Percentiles rank a stretch among this genome's conserved stretches.
Conservation (phyloP, 2,888 invertebrate genomes). For the Spodoptera littoralis region DNA sequence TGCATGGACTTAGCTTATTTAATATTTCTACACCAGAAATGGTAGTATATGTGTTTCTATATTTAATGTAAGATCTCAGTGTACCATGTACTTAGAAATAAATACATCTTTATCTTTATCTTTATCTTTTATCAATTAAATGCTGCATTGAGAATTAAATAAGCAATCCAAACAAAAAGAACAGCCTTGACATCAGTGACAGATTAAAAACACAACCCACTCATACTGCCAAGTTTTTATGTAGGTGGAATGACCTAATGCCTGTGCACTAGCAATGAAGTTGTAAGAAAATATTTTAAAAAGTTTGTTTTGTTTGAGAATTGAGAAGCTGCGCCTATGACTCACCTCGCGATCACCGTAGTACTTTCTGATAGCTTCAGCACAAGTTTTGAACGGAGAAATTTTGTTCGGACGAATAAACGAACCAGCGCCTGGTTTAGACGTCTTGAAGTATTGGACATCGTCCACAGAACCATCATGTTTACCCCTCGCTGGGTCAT, state of each 20-base stretch:
- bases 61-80: too few relatives aligned
- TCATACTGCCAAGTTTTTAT: constrained; percentile 39
- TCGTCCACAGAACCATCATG: constrained; percentile 96
- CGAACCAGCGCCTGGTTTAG: constrained; percentile 94
- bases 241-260: constrained; percentile 64
- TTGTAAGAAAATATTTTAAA: constrained; percentile 13
- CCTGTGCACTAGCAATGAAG: constrained; percentile 1
- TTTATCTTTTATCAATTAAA: too few relatives aligned
- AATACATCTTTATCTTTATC: too few relatives aligned
- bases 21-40: too few relatives aligned
- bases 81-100: too few relatives aligned
- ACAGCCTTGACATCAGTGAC: constrained; percentile 44
- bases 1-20: too few relatives aligned
- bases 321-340: constrained; percentile 15
- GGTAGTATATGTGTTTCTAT: too few relatives aligned
- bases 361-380: constrained; percentile 91
- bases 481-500: constrained; percentile 95
- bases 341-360: constrained; percentile 85
- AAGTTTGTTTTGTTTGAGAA: constrained; percentile 17
- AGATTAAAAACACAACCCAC: constrained; percentile 47
- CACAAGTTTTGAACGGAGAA: constrained; percentile 91
- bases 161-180: constrained; percentile 25
- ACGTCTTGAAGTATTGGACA: constrained; percentile 93
- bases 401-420: constrained; percentile 96
- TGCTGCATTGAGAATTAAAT: constrained; percentile 1